phyloP scores from a whole-genome alignment of 2,797 vertebrate species.

The Ceryle rudis region DNA sequence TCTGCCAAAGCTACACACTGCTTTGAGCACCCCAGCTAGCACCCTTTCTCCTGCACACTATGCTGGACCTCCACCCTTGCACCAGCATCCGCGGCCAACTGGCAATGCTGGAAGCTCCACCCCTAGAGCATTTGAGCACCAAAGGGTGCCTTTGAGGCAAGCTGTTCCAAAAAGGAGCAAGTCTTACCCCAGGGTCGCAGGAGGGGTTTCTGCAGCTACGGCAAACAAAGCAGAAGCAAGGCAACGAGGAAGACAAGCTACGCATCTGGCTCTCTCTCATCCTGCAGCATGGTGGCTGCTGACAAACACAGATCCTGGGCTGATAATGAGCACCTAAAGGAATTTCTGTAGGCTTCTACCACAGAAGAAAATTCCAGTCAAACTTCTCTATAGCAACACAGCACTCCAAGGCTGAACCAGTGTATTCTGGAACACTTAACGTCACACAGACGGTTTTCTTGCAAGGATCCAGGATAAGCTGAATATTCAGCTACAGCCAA shows the following conservation, averaged over 20 bases:
- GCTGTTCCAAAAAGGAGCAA: background rate
- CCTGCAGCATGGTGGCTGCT: background rate
- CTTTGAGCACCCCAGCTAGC: background rate
- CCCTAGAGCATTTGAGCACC: accelerated
- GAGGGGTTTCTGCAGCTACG: background rate
- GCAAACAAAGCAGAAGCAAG: background rate
- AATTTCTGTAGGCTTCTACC: background rate
- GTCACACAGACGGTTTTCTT: background rate
- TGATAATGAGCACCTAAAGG: background rate
- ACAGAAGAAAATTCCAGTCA: too few relatives aligned
- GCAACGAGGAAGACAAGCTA: background rate
- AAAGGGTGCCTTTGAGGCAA: too few relatives aligned
- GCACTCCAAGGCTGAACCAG: background rate
- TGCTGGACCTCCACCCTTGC: accelerated
- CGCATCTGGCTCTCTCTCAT: background rate
- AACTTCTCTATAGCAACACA: background rate
- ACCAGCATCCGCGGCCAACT: accelerated
- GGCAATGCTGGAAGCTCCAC: background rate
- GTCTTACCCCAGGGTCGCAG: background rate
- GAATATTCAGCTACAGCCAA: background rate
- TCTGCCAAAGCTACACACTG: background rate
- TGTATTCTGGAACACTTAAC: background rate
- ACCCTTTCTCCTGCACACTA: accelerated
- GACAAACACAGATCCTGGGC: accelerated
- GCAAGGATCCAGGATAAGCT: background rate